Evolutionary conservation across 1,140 invertebrate species (phyloP), one percentile per base, ranked within the genome.

Genomic region (Bombus sylvicola): DNA sequence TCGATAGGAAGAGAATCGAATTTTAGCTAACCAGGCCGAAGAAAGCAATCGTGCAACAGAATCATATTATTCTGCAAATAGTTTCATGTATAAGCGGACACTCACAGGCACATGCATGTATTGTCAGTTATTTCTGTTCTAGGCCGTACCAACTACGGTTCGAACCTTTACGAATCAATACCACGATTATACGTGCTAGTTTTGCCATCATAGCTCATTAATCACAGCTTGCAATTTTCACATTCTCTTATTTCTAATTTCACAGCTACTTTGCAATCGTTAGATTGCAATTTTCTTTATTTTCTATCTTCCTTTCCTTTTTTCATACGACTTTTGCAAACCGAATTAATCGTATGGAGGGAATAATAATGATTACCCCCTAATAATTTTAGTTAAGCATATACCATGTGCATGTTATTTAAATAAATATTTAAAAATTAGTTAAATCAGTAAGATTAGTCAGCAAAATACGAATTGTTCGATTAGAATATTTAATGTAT

Each of bases 51-150:
- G 41, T 22, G 34, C 15, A 73, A 39, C 57, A 15, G 39, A 62
- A 85, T 73, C 69, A 28, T 85, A 81, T 81, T 41, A 74, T 72
- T 57, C 41, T 13, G 25, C 9, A 39, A 25, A 37, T 43, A n/a
- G 64, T 41, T 37, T 13, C 31, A 64, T 25, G 34, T 47, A n/a
- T 25, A 34, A 3, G 10, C 39, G 37, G 13, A 39, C 34, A 13
- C 9, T 31, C 41, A 37, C 41, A 28, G 12, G 22, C 69, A 74
- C 71, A 89, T 64, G 53, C 71, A n/a, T 75, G 74, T 78, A 82
- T 87, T 88, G 90, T 92, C 89, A 90, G 87, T 91, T 91, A 92
- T 91, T 92, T 91, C 86, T 89, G 87, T 90, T 91, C 91, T 92
- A 90, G 91, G 90, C 87, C 87, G 91, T 91, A 78, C 85, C 87